Evolutionary conservation across 2,113 vertebrate genomes (phyloP).

Genomic region (Eira barbara): DNA sequence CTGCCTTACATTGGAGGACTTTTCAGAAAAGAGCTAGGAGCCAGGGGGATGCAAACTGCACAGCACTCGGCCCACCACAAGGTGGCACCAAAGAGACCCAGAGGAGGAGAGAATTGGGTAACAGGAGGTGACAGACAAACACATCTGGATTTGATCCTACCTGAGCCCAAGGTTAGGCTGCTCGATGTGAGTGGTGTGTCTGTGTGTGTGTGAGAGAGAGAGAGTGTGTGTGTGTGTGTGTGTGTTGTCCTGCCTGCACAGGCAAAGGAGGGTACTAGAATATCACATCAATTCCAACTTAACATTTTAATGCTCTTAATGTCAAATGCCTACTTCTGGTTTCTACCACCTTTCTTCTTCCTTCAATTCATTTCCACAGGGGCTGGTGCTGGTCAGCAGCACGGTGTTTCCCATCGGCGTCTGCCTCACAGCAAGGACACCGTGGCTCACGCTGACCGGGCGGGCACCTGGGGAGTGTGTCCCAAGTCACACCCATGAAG

Average conservation of each 20-base stretch:
- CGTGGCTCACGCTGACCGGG: too few relatives aligned
- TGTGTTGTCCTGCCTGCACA: background rate
- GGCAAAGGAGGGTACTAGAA: background rate
- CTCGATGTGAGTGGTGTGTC: background rate
- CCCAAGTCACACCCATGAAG: background rate
- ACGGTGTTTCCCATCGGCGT: background rate
- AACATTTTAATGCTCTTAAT: background rate
- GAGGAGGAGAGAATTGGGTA: background rate
- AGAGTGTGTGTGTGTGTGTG: background rate
- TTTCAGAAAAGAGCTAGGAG: background rate
- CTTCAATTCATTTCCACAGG: background rate
- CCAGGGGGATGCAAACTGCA: background rate
- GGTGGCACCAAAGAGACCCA: background rate
- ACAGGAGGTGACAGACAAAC: background rate
- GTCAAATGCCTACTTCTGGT: background rate
- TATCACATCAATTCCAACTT: background rate
- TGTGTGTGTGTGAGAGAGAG: background rate
- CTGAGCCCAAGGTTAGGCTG: background rate
- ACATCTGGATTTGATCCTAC: background rate
- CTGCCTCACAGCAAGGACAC: background rate
- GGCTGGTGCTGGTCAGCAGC: background rate
- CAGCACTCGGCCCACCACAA: background rate
- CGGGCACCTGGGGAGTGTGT: fast-evolving
- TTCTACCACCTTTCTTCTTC: background rate
- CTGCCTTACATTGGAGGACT: background rate